Base-by-base conservation (phyloP, 2,113 vertebrate genomes). In the Acanthochromis polyacanthus region DNA sequence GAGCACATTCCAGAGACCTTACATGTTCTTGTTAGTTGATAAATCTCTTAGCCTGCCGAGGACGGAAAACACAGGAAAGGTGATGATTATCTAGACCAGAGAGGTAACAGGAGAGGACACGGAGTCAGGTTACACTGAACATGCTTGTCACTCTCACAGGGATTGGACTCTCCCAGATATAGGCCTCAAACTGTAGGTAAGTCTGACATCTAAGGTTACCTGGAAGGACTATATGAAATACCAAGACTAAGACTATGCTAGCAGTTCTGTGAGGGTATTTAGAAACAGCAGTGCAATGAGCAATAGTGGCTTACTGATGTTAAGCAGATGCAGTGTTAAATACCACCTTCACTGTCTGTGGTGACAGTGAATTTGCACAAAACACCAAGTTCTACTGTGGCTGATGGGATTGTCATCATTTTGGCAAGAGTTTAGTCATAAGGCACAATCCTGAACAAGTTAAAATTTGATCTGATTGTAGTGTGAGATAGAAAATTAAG, bases 1-100 rank as follows among this genome's bases (percentile, higher is more conserved):
- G 80, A 87, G 77, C 83, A 87, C 86, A 93, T 92, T 91, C 88
- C 89, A 89, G 53, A 72, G 80, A 75, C 78, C 64, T 86, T 83
- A 84, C 73, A 77, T 14, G 38, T 51, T 71, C 28, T 63, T 62
- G 48, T 65, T 69, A 78, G 90, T 91, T 90, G 89, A 92, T 90
- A 90, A 87, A 90, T 92, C 83, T 81, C 86, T 75, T 11, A 64
- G 61, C 28, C 73, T 7, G 6, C 63, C 0, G 19, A 86, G 69
- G 40, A 80, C 60, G 71, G 43, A 67, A 84, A 89, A 83, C 64
- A 71, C 59, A 74, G 67, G 53, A 51, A 36, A 74, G 76, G 77
- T 86, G 86, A 88, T 91, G 61, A 85, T 92, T 91, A 87, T 86
- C 86, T 85, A 60, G 20, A 80, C 4, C 69, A 70, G 16, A 80